phyloP scores from a whole-genome alignment of 2,888 invertebrate genomes.

The Amaurobius ferox region DNA sequence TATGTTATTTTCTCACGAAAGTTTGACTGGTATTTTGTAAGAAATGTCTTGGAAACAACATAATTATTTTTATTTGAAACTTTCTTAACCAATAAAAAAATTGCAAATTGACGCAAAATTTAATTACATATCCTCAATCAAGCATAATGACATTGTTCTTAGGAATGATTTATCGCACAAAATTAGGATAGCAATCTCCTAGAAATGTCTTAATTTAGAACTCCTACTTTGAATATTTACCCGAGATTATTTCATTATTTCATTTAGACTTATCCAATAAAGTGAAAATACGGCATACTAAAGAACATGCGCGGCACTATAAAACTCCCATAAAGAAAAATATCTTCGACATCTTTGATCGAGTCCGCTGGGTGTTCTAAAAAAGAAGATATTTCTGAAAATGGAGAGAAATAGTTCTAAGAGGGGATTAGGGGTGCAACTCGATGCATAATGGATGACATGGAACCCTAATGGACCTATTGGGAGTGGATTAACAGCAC shows the following conservation, averaged over 20 bases:
- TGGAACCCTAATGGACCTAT: background rate
- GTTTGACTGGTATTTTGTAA: too few species aligned
- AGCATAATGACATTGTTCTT: too few species aligned
- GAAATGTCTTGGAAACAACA: too few species aligned
- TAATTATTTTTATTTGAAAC: too few species aligned
- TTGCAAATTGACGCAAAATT: too few species aligned
- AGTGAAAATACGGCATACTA: background rate
- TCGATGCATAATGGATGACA: slow-evolving; percentile 5
- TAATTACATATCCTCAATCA: too few species aligned
- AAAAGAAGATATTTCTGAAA: background rate
- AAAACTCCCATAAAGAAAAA: slow-evolving; percentile 4
- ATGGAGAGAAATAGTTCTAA: background rate
- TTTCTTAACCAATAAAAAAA: too few species aligned
- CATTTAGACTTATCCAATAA: background rate
- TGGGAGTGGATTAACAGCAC: background rate
- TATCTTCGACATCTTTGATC: slow-evolving; percentile 6
- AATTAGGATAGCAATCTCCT: too few species aligned
- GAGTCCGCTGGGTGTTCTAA: background rate
- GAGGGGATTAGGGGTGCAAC: background rate
- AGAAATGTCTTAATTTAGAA: background rate
- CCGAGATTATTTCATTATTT: too few species aligned
- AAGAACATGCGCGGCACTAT: background rate
- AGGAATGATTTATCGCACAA: too few species aligned
- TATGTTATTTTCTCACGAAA: too few species aligned
- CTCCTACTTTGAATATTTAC: background rate